phyloP scores from a whole-genome alignment of 92 coral and sea anemone genomes.

The Nematostella vectensis region DNA sequence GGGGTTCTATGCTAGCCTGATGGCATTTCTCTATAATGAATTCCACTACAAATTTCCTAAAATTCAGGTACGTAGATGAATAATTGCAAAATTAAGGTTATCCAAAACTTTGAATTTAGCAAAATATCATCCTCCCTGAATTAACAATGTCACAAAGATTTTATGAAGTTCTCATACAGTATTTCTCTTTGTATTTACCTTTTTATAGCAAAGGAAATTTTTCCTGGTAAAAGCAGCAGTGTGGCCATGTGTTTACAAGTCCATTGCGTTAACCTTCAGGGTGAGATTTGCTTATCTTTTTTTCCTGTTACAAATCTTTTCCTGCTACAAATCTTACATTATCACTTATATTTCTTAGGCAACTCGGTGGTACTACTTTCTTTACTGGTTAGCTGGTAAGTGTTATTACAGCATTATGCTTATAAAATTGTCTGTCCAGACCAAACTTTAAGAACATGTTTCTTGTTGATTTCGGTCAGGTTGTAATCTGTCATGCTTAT shows the following conservation, averaged over 20 bases:
- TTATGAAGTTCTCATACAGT: no score
- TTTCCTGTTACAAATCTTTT: not conserved
- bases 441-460: no score
- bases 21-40: conserved; percentile 37
- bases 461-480: no score
- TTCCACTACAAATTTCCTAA: conserved; percentile 62
- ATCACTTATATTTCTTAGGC: conserved; percentile 36
- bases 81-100: no score
- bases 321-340: not conserved
- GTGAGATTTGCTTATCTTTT: conserved; percentile 12
- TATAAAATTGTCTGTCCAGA: no score
- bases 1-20: conserved; percentile 62
- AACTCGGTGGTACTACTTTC: conserved; percentile 56
- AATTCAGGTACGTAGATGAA: conserved; percentile 67
- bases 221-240: conserved; percentile 65
- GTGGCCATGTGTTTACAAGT: conserved; percentile 56
- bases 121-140: no score
- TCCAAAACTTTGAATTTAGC: no score
- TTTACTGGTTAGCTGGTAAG: conserved; percentile 77
- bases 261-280: conserved; percentile 52
- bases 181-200: no score
- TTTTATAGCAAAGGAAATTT: conserved; percentile 74
- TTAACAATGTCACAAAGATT: no score
- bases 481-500: no score
- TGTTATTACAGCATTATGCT: no score